phyloP scores from a whole-genome alignment of 2,888 invertebrate genomes.

The Rhaphigaster nebulosa region DNA sequence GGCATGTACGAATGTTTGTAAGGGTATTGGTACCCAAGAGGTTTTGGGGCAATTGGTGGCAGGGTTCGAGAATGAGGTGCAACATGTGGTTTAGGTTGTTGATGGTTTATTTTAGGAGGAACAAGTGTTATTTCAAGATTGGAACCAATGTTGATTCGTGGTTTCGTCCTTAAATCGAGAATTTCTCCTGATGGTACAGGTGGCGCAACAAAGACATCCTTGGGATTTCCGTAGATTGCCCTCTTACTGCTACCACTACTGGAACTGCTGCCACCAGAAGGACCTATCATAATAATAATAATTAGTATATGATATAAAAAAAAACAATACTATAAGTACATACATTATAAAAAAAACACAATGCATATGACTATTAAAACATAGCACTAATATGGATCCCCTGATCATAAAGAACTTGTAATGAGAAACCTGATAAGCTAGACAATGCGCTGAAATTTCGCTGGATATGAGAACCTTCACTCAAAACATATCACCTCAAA shows the following conservation, averaged over 20 bases:
- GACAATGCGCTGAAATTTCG: no score
- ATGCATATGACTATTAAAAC: background rate
- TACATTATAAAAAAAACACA: no score
- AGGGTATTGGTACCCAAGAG: conserved; percentile 50
- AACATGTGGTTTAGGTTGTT: background rate
- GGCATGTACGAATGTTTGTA: conserved; percentile 60
- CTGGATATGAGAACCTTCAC: no score
- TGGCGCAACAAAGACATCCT: conserved; percentile 70
- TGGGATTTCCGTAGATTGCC: conserved; percentile 81
- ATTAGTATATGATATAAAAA: background rate
- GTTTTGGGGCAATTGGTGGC: conserved; percentile 49
- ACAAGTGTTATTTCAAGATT: conserved; percentile 82
- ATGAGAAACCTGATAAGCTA: no score
- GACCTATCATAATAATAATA: conserved; percentile 67
- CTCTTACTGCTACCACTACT: conserved; percentile 71
- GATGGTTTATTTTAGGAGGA: conserved; percentile 66
- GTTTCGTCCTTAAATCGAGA: conserved; percentile 76
- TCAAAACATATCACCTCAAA: no score
- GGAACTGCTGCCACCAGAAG: conserved; percentile 43
- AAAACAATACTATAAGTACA: no score
- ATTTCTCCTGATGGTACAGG: conserved; percentile 70
- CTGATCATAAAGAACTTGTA: no score
- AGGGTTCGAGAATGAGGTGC: conserved; percentile 9
- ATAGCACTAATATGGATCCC: no score
- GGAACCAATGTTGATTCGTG: conserved; percentile 70